phyloP scores from a whole-genome alignment of 2,888 invertebrate species.

The Chalcosyrphus nemorum region DNA sequence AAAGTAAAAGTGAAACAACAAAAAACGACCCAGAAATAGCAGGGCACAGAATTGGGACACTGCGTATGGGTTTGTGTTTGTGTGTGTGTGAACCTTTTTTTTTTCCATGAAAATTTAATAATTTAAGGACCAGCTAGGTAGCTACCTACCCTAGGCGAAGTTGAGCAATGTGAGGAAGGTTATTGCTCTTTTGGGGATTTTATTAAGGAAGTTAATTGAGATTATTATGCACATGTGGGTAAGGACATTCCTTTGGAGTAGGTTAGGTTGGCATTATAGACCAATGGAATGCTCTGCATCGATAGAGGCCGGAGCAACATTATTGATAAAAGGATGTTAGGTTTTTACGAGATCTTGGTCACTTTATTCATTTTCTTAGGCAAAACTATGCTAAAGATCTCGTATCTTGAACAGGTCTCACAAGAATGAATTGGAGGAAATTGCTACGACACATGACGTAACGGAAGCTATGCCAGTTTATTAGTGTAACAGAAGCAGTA shows the following conservation, averaged over 20 bases:
- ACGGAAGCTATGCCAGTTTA: too few relatives aligned
- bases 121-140: conserved; percentile 15
- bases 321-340: not conserved
- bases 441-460: too few relatives aligned
- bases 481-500: too few relatives aligned
- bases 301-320: not conserved
- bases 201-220: conserved; percentile 32
- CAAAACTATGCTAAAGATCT: too few relatives aligned
- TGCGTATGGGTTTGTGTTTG: not conserved
- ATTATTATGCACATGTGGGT: conserved; percentile 32
- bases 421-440: too few relatives aligned
- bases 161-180: conserved; percentile 2
- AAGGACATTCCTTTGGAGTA: not conserved
- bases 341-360: too few relatives aligned
- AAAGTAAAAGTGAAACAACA: not conserved
- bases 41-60: not conserved
- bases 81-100: too few relatives aligned
- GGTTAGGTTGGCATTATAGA: not conserved
- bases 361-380: too few relatives aligned
- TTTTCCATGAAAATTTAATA: conserved; percentile 45
- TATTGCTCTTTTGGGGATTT: conserved; percentile 32
- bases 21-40: not conserved
- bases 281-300: not conserved
- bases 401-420: too few relatives aligned
- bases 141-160: not conserved